These are phyloP conservation scores for Scomber japonicus DNA, from an alignment of 2,113 vertebrate genomes.

Conservation along the genomic window DNA sequence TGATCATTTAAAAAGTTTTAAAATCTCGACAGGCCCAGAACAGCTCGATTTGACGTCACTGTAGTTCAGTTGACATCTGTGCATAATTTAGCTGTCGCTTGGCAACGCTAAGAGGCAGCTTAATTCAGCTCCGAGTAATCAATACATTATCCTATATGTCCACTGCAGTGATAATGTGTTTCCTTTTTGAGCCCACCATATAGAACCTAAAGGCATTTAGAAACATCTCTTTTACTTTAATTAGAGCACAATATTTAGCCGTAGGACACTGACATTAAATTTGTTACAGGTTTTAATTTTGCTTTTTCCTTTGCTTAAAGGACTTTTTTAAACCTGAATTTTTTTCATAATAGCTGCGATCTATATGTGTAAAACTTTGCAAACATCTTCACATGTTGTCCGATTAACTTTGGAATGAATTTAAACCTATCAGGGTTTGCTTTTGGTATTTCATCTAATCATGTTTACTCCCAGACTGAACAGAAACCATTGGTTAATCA, in stretches of 20 bases:
- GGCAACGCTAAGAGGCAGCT: constrained; percentile 77
- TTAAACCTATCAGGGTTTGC: neutral
- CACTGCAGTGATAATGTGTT: constrained; percentile 60
- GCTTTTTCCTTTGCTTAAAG: constrained; percentile 2
- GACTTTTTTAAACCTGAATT: too few relatives aligned
- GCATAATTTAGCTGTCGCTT: constrained; percentile 80
- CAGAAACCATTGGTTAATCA: neutral
- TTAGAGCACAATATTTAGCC: neutral
- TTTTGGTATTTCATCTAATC: constrained; percentile 13
- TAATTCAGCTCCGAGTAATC: constrained; percentile 72
- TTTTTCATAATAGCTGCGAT: neutral
- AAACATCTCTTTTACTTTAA: constrained; percentile 1
- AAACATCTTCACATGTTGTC: neutral
- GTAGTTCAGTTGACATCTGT: constrained; percentile 56
- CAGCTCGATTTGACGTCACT: constrained; percentile 28
- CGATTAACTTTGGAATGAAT: neutral
- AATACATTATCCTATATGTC: constrained; percentile 75
- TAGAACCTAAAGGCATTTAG: neutral
- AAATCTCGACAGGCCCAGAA: neutral
- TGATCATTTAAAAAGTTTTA: neutral
- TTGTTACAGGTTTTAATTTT: neutral
- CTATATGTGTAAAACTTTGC: neutral
- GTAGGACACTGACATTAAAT: neutral
- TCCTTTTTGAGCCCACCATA: constrained; percentile 41
- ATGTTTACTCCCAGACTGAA: neutral